Percentiles rank a stretch among this genome's conserved stretches.
phyloP scores from a whole-genome alignment of 2,113 vertebrate species.

The Cavia aperea region DNA sequence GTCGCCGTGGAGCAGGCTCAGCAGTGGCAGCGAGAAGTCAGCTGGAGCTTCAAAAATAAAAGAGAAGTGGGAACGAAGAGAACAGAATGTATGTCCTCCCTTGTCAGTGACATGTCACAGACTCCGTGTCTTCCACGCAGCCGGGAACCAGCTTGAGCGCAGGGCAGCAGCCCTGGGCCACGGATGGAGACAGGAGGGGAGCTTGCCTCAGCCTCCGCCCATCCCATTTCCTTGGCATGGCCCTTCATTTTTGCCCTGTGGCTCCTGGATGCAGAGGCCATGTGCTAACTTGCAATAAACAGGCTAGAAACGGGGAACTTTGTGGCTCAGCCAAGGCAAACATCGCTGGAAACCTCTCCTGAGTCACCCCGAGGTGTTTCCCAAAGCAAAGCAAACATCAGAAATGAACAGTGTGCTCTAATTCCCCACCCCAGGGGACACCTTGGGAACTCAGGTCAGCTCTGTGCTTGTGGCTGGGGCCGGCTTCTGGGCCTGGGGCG shows the following conservation, averaged over 20 bases:
- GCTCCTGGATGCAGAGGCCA: background rate
- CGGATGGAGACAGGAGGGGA: accelerated
- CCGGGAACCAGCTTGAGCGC: background rate
- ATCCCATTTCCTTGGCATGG: accelerated
- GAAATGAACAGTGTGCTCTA: constrained; percentile 33
- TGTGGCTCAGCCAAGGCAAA: constrained; percentile 56
- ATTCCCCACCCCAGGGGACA: background rate
- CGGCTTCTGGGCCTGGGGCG: background rate
- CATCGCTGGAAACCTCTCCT: constrained; percentile 47
- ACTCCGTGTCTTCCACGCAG: background rate
- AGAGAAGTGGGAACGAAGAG: background rate
- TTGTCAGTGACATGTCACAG: background rate
- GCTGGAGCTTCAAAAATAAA: background rate
- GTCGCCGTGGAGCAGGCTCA: background rate
- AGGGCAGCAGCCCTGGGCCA: background rate
- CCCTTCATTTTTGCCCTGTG: background rate
- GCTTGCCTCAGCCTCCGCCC: accelerated
- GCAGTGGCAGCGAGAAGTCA: background rate
- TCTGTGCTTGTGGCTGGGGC: background rate
- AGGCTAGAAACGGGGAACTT: constrained; percentile 20
- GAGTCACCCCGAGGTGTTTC: constrained; percentile 41
- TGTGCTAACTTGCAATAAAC: constrained; percentile 45
- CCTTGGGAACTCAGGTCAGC: background rate
- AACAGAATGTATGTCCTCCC: background rate
- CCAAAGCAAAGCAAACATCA: constrained; percentile 58